These are phyloP conservation scores for Agrilus planipennis DNA, from an alignment of 1,140 invertebrate genomes.

Conservation along the genomic window DNA sequence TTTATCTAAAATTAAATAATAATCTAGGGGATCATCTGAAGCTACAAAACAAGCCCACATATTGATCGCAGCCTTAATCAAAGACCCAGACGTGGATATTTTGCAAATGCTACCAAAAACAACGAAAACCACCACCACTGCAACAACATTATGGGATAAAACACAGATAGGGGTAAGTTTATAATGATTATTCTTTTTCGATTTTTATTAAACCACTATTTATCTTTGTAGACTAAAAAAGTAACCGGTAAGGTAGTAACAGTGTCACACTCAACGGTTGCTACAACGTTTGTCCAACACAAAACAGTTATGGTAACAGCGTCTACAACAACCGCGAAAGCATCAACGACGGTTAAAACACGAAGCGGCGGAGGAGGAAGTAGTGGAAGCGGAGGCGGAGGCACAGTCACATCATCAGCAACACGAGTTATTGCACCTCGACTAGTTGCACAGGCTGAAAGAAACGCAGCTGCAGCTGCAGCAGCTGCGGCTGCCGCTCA, in stretches of 20 bases:
- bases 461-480: conserved; percentile 20
- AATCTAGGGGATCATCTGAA: conserved; percentile 69
- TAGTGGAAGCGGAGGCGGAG: too few species aligned
- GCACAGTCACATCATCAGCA: conserved; percentile 31
- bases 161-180: conserved; percentile 32
- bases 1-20: conserved; percentile 8
- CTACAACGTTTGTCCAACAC: conserved; percentile 15
- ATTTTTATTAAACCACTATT: background rate
- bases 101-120: conserved; percentile 66
- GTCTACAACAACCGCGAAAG: conserved; percentile 8
- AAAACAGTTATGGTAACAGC: conserved; percentile 14
- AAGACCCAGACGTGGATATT: conserved; percentile 88
- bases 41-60: conserved; percentile 80
- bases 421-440: conserved; percentile 41
- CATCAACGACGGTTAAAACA: conserved; percentile 25
- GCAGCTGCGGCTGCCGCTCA: too few species aligned
- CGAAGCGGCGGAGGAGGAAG: too few species aligned
- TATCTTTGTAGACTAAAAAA: conserved; percentile 27
- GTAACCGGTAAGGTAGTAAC: conserved; percentile 23
- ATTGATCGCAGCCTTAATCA: conserved; percentile 76
- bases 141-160: conserved; percentile 46
- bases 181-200: background rate
- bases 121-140: conserved; percentile 39
- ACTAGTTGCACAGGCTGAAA: conserved; percentile 37
- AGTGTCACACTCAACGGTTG: conserved; percentile 15